These are phyloP conservation scores for Apeltes quadracus DNA, from an alignment of 2,113 vertebrate genomes.

Conservation along the genomic window DNA sequence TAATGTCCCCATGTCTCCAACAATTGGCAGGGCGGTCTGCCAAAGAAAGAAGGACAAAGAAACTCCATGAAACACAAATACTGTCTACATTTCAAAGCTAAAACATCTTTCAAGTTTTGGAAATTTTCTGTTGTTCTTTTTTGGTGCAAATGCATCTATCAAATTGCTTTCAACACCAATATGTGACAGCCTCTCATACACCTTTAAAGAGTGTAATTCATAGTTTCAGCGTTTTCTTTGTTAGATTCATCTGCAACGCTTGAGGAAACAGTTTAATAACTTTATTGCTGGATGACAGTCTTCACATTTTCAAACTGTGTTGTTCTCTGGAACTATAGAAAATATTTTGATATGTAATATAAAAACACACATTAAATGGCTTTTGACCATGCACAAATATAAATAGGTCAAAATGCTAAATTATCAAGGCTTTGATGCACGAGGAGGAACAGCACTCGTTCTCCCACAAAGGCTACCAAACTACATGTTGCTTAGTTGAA, in stretches of 20 bases:
- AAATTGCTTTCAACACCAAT: constrained; percentile 20
- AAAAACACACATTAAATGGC: constrained; percentile 22
- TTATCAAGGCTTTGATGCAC: constrained; percentile 35
- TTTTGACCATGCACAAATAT: constrained; percentile 18
- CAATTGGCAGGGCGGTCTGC: constrained; percentile 93
- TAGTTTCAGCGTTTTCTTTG: constrained; percentile 22
- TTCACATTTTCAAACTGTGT: constrained; percentile 31
- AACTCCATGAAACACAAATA: constrained; percentile 5
- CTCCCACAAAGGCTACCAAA: constrained; percentile 17
- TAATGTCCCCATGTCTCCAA: constrained; percentile 90
- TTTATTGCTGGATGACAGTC: constrained; percentile 32
- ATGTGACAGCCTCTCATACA: constrained; percentile 11
- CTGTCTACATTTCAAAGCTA: constrained; percentile 13
- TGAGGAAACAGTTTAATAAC: constrained; percentile 48
- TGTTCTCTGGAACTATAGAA: constrained; percentile 27
- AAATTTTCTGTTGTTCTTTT: constrained; percentile 21
- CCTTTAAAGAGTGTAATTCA: constrained; percentile 35
- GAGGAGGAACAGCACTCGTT: neutral
- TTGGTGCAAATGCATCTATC: constrained; percentile 15
- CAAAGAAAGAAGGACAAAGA: constrained; percentile 20
- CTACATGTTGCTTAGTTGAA: constrained; percentile 31
- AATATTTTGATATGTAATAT: constrained; percentile 18
- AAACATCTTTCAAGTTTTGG: constrained; percentile 9
- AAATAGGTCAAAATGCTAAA: constrained; percentile 16
- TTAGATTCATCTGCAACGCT: constrained; percentile 32